Conservation (phyloP, 2,113 vertebrate genomes). For the Pheucticus melanocephalus region DNA sequence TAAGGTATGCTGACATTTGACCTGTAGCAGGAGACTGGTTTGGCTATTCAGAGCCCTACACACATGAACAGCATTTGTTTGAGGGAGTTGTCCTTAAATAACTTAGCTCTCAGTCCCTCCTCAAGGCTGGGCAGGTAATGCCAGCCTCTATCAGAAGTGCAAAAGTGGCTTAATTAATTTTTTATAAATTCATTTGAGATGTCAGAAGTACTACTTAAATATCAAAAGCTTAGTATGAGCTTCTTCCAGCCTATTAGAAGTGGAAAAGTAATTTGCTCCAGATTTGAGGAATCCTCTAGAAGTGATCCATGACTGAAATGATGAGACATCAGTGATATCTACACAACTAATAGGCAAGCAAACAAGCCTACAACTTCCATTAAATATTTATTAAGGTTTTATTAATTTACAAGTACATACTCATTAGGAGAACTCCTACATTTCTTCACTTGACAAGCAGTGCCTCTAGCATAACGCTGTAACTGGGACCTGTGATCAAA, state of each 20-base stretch:
- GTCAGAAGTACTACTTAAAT: neutral
- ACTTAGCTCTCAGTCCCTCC: neutral
- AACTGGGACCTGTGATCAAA: constrained; percentile 48
- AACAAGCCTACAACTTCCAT: neutral
- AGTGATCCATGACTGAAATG: neutral
- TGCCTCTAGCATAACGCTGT: constrained; percentile 26
- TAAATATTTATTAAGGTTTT: constrained; percentile 28
- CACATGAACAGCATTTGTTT: neutral
- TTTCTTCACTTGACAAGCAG: constrained; percentile 33
- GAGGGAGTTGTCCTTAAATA: neutral
- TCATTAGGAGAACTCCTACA: constrained; percentile 47
- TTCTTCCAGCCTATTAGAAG: neutral
- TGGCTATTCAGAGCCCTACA: neutral
- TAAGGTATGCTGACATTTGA: neutral
- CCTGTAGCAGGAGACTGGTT: neutral
- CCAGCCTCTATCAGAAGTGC: neutral
- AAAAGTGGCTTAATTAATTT: neutral
- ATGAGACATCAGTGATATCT: neutral
- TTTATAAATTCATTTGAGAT: neutral
- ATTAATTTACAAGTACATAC: constrained; percentile 57
- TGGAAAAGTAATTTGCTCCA: neutral
- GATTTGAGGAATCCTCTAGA: neutral
- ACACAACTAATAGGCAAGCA: neutral
- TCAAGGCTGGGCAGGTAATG: neutral
- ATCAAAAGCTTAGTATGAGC: neutral